These are phyloP conservation scores for Tenebrio molitor DNA, from an alignment of 1,140 invertebrate species.

Conservation along the genomic window DNA sequence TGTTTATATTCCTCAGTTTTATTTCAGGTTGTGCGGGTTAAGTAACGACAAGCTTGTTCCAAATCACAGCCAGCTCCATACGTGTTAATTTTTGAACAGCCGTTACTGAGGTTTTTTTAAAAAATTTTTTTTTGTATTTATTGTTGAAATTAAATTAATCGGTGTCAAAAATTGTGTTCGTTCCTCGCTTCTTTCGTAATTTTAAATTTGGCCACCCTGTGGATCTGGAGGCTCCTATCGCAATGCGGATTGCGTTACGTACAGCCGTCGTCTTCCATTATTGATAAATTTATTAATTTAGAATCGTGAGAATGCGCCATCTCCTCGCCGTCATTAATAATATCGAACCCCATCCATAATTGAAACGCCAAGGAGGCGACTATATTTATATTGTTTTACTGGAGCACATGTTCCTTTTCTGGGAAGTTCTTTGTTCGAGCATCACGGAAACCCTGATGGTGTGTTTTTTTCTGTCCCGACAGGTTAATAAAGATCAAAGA, in stretches of 20 bases:
- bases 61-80: too few species aligned
- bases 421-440: background rate
- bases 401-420: background rate
- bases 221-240: too few species aligned
- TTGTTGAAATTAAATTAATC: background rate
- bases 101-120: too few species aligned
- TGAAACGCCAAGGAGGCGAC: constrained; percentile 1
- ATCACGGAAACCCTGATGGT: background rate
- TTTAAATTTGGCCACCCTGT: too few species aligned
- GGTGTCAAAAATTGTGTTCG: background rate
- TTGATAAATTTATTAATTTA: constrained; percentile 33
- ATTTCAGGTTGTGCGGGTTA: too few species aligned
- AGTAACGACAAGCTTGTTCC: too few species aligned
- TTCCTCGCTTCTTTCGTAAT: too few species aligned
- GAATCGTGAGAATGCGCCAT: constrained; percentile 19
- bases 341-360: background rate
- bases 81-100: too few species aligned
- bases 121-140: too few species aligned
- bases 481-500: constrained; percentile 99
- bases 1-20: too few species aligned
- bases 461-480: constrained; percentile 51
- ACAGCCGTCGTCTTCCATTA: background rate
- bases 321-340: constrained; percentile 4
- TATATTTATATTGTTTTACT: constrained; percentile 21
- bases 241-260: constrained; percentile 25